phyloP scores from a whole-genome alignment of 2,888 invertebrate genomes.

The Cactoblastis cactorum region DNA sequence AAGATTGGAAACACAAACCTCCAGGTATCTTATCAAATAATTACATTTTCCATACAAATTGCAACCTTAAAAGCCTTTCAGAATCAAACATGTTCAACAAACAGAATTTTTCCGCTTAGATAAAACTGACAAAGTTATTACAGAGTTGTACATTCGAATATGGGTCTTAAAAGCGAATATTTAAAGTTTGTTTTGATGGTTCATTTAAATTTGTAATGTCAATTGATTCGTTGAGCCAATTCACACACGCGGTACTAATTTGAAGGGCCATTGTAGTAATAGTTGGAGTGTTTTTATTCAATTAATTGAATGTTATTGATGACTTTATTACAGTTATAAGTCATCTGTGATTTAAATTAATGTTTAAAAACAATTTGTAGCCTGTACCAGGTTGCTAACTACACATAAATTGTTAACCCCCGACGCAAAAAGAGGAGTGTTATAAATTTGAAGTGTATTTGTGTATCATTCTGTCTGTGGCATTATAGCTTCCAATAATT shows the following conservation, averaged over 20 bases:
- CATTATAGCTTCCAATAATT: no score
- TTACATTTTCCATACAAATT: neutral
- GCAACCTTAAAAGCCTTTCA: neutral
- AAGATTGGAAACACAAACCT: neutral
- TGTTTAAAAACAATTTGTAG: no score
- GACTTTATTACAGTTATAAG: neutral
- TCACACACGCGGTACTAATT: neutral
- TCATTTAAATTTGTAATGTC: neutral
- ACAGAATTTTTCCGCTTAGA: neutral
- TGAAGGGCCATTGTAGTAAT: neutral
- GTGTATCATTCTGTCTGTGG: no score
- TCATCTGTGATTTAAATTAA: no score
- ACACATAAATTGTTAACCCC: no score
- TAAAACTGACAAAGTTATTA: neutral
- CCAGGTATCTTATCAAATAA: constrained; percentile 1
- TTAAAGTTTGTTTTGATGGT: constrained; percentile 10
- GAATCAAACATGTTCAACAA: neutral
- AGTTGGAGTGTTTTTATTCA: neutral
- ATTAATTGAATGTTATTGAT: neutral
- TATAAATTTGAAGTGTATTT: no score
- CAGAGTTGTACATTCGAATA: neutral
- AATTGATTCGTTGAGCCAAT: constrained; percentile 5
- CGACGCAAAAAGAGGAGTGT: no score
- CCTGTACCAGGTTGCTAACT: no score
- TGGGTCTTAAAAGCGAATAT: neutral